These are phyloP conservation scores for Temnothorax rugatulus DNA, from an alignment of 2,888 invertebrate genomes.

Conservation along the genomic window DNA sequence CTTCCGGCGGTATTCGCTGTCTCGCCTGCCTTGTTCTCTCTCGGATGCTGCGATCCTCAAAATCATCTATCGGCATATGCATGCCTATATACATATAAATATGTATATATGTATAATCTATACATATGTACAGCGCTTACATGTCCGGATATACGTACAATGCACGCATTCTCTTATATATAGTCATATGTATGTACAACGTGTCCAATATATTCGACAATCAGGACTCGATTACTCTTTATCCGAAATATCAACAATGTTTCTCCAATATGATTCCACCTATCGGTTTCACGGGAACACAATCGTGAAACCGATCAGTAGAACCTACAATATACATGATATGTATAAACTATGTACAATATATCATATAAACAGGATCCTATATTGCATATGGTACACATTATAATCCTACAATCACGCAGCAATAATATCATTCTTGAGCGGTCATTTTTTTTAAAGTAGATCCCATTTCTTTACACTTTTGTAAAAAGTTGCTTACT, in stretches of 20 bases:
- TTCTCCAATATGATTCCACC: conserved; percentile 45
- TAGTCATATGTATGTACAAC: background rate
- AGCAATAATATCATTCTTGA: background rate
- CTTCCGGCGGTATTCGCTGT: conserved; percentile 32
- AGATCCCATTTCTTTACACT: background rate
- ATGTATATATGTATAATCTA: background rate
- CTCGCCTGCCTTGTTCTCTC: conserved; percentile 7
- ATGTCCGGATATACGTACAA: background rate
- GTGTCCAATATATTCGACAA: background rate
- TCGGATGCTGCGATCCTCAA: conserved; percentile 8
- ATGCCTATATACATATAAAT: background rate
- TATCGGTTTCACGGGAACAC: conserved; percentile 17
- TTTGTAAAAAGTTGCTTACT: background rate
- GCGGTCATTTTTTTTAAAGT: background rate
- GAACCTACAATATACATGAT: background rate
- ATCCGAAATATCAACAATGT: conserved; percentile 38
- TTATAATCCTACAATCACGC: background rate
- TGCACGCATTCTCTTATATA: background rate
- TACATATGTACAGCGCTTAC: background rate
- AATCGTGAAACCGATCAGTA: background rate
- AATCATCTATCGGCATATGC: background rate
- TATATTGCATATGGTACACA: background rate
- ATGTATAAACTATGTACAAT: background rate
- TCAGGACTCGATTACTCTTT: background rate
- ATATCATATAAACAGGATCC: background rate